A percentile compares a stretch with the other conserved stretches of the same genome.
phyloP scores from a whole-genome alignment of 1,140 invertebrate genomes.

The Nebria ingens region DNA sequence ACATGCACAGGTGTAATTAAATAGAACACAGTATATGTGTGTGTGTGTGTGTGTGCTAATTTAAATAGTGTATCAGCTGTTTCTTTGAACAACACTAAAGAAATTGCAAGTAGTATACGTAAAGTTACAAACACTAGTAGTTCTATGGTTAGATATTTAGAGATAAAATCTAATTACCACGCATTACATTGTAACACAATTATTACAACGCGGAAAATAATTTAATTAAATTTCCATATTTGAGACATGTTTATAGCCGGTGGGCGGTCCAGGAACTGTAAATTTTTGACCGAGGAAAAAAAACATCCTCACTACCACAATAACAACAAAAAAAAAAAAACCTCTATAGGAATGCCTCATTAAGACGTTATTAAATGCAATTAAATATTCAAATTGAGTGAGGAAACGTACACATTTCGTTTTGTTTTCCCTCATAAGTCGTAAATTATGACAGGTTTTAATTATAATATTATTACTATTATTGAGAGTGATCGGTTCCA shows the following conservation, averaged over 20 bases:
- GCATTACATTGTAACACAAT: constrained; percentile 7
- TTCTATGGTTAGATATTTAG: constrained; percentile 1
- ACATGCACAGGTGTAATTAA: too few species aligned
- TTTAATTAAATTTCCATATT: constrained; percentile 6
- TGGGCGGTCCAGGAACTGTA: not conserved
- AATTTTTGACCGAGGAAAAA: not conserved
- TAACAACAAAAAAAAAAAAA: not conserved
- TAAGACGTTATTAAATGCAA: constrained; percentile 2
- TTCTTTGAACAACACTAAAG: too few species aligned
- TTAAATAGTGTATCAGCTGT: too few species aligned
- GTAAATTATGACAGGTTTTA: not conserved
- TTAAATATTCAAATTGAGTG: constrained; percentile 1
- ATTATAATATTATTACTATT: too few species aligned
- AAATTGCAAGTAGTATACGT: too few species aligned
- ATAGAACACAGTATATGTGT: too few species aligned
- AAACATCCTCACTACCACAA: not conserved
- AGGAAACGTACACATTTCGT: constrained; percentile 2
- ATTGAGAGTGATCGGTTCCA: too few species aligned
- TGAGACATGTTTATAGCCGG: not conserved
- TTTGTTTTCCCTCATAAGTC: not conserved
- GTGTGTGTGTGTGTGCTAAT: too few species aligned
- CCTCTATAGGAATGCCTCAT: not conserved
- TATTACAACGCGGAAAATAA: constrained; percentile 5
- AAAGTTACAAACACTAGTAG: not conserved
- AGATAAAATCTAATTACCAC: constrained; percentile 7